phyloP scores from a whole-genome alignment of 2,113 vertebrate species.

The Scophthalmus maximus region DNA sequence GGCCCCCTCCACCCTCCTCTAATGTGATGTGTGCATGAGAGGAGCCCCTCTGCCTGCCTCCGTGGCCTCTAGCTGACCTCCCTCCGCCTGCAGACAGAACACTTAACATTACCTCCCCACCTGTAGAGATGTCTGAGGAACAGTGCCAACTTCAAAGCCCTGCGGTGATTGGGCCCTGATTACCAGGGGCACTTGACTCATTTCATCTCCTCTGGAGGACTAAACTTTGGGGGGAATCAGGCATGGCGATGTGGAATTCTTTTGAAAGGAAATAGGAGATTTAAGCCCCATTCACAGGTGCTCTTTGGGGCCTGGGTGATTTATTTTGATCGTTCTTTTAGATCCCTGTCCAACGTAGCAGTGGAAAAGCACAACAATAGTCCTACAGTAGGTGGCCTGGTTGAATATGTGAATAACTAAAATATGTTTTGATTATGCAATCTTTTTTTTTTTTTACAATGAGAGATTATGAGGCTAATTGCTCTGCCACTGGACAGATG shows the following conservation, averaged over 20 bases:
- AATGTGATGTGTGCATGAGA: slow-evolving; percentile 24
- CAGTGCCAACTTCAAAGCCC: slow-evolving; percentile 70
- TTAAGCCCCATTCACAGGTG: slow-evolving; percentile 22
- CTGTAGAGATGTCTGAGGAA: slow-evolving; percentile 73
- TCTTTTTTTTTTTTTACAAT: not conserved
- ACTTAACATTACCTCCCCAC: slow-evolving; percentile 74
- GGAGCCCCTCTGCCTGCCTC: slow-evolving; percentile 42
- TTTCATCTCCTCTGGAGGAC: slow-evolving; percentile 67
- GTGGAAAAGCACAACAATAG: not conserved
- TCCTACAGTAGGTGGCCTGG: not conserved
- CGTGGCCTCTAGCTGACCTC: slow-evolving; percentile 76
- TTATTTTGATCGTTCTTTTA: not conserved
- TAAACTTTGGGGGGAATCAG: slow-evolving; percentile 61
- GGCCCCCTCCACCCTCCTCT: not conserved
- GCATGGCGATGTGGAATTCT: slow-evolving; percentile 30
- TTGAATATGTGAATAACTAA: not conserved
- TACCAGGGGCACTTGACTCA: slow-evolving; percentile 76
- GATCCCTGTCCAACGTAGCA: not conserved
- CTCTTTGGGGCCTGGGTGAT: slow-evolving; percentile 7
- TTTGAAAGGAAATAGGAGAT: slow-evolving; percentile 29
- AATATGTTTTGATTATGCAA: not conserved
- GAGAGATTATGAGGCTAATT: not conserved
- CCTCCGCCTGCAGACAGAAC: slow-evolving; percentile 61
- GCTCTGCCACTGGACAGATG: slow-evolving; percentile 23
- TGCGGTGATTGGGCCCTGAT: slow-evolving; percentile 77